A percentile compares a stretch with the other conserved stretches of the same genome.
These are phyloP conservation scores for Pammene aurita DNA, from an alignment of 2,888 invertebrate genomes.

Conservation along the genomic window DNA sequence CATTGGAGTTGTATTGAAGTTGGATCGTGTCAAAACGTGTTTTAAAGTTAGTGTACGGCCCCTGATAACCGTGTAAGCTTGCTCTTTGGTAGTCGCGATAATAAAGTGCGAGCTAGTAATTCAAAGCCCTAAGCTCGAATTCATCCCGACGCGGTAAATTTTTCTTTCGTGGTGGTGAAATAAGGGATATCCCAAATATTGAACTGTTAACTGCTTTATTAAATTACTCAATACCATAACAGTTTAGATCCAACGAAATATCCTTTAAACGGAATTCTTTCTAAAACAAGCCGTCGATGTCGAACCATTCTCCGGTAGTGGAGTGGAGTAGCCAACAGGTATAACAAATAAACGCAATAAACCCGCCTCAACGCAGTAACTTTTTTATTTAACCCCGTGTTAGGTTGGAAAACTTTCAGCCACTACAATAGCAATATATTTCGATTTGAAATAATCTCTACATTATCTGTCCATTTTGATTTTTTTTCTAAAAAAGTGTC, in stretches of 20 bases:
- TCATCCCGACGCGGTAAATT: too few species aligned
- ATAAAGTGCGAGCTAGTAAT: too few species aligned
- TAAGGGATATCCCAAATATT: too few species aligned
- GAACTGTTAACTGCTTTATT: too few species aligned
- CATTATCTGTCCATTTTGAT: background rate
- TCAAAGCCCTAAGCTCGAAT: too few species aligned
- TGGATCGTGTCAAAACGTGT: too few species aligned
- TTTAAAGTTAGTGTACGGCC: too few species aligned
- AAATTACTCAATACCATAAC: background rate
- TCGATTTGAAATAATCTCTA: background rate
- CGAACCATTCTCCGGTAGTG: background rate
- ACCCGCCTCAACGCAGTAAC: constrained; percentile 10
- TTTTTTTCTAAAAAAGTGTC: background rate
- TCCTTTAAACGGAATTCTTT: constrained; percentile 7
- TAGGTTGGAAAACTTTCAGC: constrained; percentile 14
- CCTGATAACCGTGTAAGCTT: too few species aligned
- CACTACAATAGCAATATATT: constrained; percentile 1
- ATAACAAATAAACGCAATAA: constrained; percentile 30
- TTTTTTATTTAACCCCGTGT: constrained; percentile 26
- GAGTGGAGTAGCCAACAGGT: constrained; percentile 26
- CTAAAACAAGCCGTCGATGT: constrained; percentile 1
- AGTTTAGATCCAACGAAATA: background rate
- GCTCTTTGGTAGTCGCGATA: too few species aligned
- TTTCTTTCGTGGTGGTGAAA: too few species aligned
- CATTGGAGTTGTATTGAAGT: too few species aligned